Percentiles rank a stretch among this genome's conserved stretches.
phyloP scores from a whole-genome alignment of 92 coral and sea anemone genomes.

The Ricordea florida region DNA sequence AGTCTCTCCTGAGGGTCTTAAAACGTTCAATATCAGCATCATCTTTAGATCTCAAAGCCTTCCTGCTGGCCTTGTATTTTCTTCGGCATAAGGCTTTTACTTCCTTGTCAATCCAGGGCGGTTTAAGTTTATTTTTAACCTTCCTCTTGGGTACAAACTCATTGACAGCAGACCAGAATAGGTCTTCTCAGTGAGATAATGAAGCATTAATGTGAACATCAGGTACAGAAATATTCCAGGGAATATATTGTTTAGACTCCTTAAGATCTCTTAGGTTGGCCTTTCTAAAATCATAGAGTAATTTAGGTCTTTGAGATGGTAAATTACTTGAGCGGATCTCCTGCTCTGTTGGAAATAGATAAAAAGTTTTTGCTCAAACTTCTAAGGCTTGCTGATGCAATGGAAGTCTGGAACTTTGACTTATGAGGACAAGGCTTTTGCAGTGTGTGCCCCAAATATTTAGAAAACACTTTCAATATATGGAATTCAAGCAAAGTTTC shows the following conservation, averaged over 20 bases:
- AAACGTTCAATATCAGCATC: neutral
- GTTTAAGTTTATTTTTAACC: neutral
- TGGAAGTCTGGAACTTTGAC: no score
- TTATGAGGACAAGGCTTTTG: no score
- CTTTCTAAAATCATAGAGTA: no score
- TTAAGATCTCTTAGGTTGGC: neutral
- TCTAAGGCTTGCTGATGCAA: no score
- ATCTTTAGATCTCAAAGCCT: slow-evolving; percentile 24
- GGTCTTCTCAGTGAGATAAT: neutral
- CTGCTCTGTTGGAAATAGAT: no score
- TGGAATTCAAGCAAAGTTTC: no score
- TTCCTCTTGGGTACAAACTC: slow-evolving; percentile 5
- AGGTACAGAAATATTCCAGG: neutral
- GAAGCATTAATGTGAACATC: no score
- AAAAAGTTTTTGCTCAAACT: neutral
- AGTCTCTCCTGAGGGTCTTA: neutral
- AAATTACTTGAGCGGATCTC: no score
- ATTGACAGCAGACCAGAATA: no score
- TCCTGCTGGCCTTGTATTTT: slow-evolving; percentile 24
- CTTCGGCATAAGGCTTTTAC: slow-evolving; percentile 24
- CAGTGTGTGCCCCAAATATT: no score
- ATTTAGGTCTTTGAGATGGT: neutral
- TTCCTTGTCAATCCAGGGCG: slow-evolving; percentile 33
- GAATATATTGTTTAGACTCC: neutral
- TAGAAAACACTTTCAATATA: no score